These are phyloP conservation scores for Glareola pratincola DNA, from an alignment of 2,113 vertebrate species.

Conservation along the genomic window DNA sequence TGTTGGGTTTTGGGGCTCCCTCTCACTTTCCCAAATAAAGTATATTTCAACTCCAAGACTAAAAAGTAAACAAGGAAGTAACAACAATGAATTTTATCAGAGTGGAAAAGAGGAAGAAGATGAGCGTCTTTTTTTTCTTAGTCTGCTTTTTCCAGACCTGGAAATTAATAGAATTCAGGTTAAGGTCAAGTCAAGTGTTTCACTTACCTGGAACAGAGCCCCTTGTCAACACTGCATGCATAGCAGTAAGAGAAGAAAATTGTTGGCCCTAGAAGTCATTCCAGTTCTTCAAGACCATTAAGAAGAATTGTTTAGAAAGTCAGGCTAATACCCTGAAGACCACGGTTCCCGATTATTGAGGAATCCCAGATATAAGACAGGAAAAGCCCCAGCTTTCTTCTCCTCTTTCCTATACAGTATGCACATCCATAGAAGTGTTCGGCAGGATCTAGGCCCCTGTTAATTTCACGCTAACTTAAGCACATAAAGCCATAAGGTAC, in stretches of 20 bases:
- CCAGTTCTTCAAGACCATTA: neutral
- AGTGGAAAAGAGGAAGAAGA: neutral
- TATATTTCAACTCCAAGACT: neutral
- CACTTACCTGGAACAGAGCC: neutral
- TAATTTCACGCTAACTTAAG: neutral
- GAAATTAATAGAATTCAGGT: neutral
- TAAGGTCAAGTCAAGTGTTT: neutral
- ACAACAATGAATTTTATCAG: neutral
- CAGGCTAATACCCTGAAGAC: neutral
- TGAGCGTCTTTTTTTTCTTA: neutral
- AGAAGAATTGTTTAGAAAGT: neutral
- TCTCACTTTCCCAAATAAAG: neutral
- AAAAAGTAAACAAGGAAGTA: neutral
- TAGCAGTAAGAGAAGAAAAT: neutral
- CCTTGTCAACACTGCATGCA: neutral
- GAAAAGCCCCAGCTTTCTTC: neutral
- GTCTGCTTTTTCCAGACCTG: neutral
- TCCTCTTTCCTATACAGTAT: neutral
- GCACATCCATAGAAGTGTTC: accelerated
- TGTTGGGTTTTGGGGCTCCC: neutral
- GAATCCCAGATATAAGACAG: neutral
- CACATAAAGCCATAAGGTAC: neutral
- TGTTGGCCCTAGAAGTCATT: neutral
- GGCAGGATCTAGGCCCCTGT: neutral
- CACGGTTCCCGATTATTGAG: neutral